A percentile compares a stretch with the other conserved stretches of the same genome.
Conservation (phyloP, 2,888 invertebrate genomes). For the Eueremaeus valkanovi region DNA sequence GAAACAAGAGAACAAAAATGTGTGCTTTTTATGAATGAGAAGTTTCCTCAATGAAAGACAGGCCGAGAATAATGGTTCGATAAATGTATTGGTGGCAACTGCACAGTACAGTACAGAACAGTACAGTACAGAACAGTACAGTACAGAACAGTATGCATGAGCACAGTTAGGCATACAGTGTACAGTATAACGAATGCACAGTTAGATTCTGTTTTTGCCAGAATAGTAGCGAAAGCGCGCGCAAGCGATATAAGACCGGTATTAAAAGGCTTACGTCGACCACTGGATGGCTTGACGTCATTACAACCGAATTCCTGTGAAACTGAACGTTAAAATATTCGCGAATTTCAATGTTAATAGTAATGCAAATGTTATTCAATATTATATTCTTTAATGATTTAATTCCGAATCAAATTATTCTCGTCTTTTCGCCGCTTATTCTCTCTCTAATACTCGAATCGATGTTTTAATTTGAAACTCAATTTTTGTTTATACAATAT, state of each 20-base stretch:
- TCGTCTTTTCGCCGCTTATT: too few relatives aligned
- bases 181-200: too few relatives aligned
- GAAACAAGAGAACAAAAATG: background rate
- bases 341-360: too few relatives aligned
- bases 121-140: background rate
- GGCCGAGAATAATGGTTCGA: slow-evolving; percentile 1
- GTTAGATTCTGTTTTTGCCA: too few relatives aligned
- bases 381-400: background rate
- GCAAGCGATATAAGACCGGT: background rate
- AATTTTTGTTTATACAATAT: too few relatives aligned
- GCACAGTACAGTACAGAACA: background rate
- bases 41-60: slow-evolving; percentile 22
- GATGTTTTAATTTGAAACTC: background rate
- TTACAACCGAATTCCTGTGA: background rate
- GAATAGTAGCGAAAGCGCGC: background rate
- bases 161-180: too few relatives aligned
- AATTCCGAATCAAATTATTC: background rate
- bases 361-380: too few relatives aligned
- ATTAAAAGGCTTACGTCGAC: slow-evolving; percentile 12
- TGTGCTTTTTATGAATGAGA: slow-evolving; percentile 18
- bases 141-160: background rate
- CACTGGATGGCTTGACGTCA: background rate
- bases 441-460: background rate
- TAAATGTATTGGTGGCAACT: background rate
- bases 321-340: too few relatives aligned